Percentiles rank a stretch among this genome's conserved stretches.
phyloP scores from a whole-genome alignment of 2,888 invertebrate genomes.

The Seira musarum region DNA sequence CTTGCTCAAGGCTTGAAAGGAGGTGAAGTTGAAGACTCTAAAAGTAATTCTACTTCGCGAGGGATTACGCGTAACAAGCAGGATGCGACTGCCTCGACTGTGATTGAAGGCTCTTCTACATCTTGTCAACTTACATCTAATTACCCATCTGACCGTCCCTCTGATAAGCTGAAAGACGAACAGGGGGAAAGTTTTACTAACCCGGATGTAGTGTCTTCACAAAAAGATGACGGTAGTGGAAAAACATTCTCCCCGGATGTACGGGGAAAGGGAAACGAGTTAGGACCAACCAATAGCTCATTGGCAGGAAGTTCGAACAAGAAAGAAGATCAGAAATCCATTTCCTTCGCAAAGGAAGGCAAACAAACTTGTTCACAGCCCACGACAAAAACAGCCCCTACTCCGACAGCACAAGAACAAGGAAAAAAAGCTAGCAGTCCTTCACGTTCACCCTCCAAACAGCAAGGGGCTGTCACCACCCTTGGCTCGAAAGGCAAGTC shows the following conservation, averaged over 20 bases:
- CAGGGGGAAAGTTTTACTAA: slow-evolving; percentile 16
- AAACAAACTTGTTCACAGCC: slow-evolving; percentile 22
- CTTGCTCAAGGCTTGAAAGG: slow-evolving; percentile 37
- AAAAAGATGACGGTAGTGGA: slow-evolving; percentile 26
- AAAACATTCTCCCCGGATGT: slow-evolving; percentile 37
- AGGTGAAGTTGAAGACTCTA: slow-evolving; percentile 24
- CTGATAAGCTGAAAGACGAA: slow-evolving; percentile 18
- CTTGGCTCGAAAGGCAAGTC: slow-evolving; percentile 26
- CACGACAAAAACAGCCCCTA: slow-evolving; percentile 19
- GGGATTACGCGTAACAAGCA: slow-evolving; percentile 32
- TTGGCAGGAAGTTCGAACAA: slow-evolving; percentile 15
- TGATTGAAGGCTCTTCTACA: slow-evolving; percentile 29
- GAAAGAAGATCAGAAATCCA: slow-evolving; percentile 29
- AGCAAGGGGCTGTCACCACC: slow-evolving; percentile 5
- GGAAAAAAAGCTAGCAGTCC: slow-evolving; percentile 21
- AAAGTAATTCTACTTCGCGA: slow-evolving; percentile 30
- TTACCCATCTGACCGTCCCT: slow-evolving; percentile 8
- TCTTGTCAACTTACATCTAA: slow-evolving; percentile 32
- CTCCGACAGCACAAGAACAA: background rate
- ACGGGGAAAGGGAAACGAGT: slow-evolving; percentile 6
- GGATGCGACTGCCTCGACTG: slow-evolving; percentile 6
- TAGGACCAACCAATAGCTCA: background rate
- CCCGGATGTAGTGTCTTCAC: slow-evolving; percentile 29
- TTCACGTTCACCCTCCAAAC: slow-evolving; percentile 45
- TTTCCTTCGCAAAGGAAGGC: slow-evolving; percentile 26